These are phyloP conservation scores for Nyctibius grandis DNA, from an alignment of 2,797 vertebrate genomes.

Conservation along the genomic window DNA sequence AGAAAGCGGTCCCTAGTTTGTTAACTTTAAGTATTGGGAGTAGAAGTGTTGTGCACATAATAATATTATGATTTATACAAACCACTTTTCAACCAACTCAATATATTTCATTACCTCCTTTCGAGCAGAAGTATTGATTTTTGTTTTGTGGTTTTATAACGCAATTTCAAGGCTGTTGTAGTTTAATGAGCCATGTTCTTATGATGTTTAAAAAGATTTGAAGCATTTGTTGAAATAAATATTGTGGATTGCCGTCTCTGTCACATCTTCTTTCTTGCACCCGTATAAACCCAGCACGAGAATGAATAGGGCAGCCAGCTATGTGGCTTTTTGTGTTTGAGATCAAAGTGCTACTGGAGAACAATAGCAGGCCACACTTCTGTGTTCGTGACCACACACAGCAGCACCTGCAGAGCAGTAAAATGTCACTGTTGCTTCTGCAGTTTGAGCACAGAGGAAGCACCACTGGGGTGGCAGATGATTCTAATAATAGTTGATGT, in stretches of 20 bases:
- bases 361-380: constrained; percentile 85
- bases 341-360: constrained; percentile 86
- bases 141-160: constrained; percentile 83
- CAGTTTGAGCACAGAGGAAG: constrained; percentile 72
- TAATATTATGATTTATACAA: constrained; percentile 79
- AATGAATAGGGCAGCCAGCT: constrained; percentile 81
- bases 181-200: constrained; percentile 82
- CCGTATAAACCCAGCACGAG: constrained; percentile 67
- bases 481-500: constrained; percentile 74
- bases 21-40: constrained; percentile 78
- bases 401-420: constrained; percentile 84
- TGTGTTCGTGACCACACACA: constrained; percentile 75
- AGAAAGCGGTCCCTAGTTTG: constrained; percentile 64
- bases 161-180: constrained; percentile 77
- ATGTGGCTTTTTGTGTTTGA: constrained; percentile 79
- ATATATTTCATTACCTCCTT: constrained; percentile 80
- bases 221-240: constrained; percentile 79
- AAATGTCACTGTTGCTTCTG: constrained; percentile 76
- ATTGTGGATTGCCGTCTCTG: constrained; percentile 76
- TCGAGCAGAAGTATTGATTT: constrained; percentile 81
- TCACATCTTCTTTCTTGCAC: constrained; percentile 25
- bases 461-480: constrained; percentile 71
- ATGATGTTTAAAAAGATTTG: constrained; percentile 83
- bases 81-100: constrained; percentile 67
- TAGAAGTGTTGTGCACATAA: constrained; percentile 65